Conservation (phyloP, 1,140 invertebrate species). For the Agraylea sexmaculata region DNA sequence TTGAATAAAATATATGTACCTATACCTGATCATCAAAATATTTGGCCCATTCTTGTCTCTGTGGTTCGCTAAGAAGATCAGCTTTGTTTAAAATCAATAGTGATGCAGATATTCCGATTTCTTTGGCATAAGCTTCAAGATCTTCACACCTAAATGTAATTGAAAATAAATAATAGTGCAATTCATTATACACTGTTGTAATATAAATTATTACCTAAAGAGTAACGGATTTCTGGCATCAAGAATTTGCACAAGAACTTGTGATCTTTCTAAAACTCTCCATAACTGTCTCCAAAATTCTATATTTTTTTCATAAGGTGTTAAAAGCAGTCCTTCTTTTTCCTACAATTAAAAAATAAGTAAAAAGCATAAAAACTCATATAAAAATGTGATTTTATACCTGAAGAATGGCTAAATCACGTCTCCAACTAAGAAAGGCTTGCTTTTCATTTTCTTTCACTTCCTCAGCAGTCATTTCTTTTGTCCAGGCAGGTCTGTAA, state of each 20-base stretch:
- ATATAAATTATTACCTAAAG: conserved; percentile 49
- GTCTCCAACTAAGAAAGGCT: conserved; percentile 80
- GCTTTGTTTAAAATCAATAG: conserved; percentile 92
- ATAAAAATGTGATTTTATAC: conserved; percentile 6
- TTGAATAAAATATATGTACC: not conserved
- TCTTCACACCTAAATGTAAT: conserved; percentile 58
- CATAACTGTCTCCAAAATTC: conserved; percentile 98
- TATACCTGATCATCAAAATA: conserved; percentile 63
- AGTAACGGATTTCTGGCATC: conserved; percentile 94
- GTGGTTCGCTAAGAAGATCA: conserved; percentile 77
- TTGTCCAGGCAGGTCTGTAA: conserved; percentile 67
- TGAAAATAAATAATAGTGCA: not conserved
- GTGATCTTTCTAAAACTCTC: conserved; percentile 93
- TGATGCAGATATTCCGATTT: conserved; percentile 59
- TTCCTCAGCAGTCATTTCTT: conserved; percentile 62
- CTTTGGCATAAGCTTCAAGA: conserved; percentile 86
- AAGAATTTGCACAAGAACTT: conserved; percentile 91
- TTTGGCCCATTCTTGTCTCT: conserved; percentile 74
- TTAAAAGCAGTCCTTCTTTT: conserved; percentile 67
- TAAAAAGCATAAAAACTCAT: conserved; percentile 1
- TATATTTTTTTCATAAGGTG: conserved; percentile 96
- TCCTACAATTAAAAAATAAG: conserved; percentile 35
- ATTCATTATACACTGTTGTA: not conserved
- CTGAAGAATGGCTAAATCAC: conserved; percentile 65
- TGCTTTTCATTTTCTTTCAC: conserved; percentile 66